These are phyloP conservation scores for Sialis fuliginosa DNA, from an alignment of 2,888 invertebrate genomes.

Conservation along the genomic window DNA sequence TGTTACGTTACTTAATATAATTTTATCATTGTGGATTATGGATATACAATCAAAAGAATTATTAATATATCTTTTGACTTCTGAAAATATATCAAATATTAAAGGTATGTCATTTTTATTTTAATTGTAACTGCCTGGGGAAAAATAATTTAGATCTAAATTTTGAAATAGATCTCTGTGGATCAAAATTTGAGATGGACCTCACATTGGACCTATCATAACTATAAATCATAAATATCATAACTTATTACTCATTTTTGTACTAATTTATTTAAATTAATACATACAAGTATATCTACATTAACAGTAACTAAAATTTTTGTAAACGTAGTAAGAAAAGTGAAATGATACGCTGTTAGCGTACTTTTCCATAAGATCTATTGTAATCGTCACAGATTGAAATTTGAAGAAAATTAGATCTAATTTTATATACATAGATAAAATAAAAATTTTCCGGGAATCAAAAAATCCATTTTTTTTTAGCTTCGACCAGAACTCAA, in stretches of 20 bases:
- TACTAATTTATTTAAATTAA: no score
- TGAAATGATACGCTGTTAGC: no score
- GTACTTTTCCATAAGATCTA: no score
- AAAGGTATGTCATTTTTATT: background rate
- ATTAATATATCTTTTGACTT: background rate
- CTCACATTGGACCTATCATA: no score
- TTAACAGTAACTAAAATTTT: no score
- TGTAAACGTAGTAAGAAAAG: no score
- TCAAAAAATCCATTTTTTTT: background rate
- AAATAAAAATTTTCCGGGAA: background rate
- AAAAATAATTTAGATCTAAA: background rate
- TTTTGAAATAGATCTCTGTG: background rate
- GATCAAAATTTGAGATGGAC: no score
- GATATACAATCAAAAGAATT: background rate
- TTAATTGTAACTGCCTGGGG: background rate
- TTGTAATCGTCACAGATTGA: no score
- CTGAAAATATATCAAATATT: background rate
- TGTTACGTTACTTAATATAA: constrained; percentile 1
- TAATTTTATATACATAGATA: background rate
- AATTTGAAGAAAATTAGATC: no score
- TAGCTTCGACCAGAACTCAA: background rate
- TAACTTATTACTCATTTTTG: no score
- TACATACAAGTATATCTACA: no score
- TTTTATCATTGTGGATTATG: constrained; percentile 4
- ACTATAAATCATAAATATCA: no score